These are phyloP conservation scores for Scaeva pyrastri DNA, from an alignment of 2,888 invertebrate genomes.

Conservation along the genomic window DNA sequence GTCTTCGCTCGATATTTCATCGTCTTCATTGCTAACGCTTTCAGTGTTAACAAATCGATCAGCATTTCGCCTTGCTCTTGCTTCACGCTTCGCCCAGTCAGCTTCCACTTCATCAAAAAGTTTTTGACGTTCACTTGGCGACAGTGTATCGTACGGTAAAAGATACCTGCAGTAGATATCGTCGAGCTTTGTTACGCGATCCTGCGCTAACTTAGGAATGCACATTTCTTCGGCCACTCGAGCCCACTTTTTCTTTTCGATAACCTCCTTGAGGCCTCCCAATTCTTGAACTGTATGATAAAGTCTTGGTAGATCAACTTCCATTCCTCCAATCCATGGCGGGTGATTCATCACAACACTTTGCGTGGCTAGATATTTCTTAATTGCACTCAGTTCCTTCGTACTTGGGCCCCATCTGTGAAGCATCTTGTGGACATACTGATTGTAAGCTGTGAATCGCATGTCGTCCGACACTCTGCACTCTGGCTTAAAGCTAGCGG, in stretches of 20 bases:
- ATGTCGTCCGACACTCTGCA: slow-evolving; percentile 93
- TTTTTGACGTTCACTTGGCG: slow-evolving; percentile 90
- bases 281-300: slow-evolving; percentile 93
- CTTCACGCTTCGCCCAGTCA: slow-evolving; percentile 89
- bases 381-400: slow-evolving; percentile 93
- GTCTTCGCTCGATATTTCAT: slow-evolving; percentile 84
- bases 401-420: slow-evolving; percentile 95
- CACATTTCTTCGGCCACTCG: slow-evolving; percentile 95
- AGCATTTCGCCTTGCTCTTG: slow-evolving; percentile 84
- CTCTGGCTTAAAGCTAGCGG: slow-evolving; percentile 90
- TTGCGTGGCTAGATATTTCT: slow-evolving; percentile 91
- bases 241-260: slow-evolving; percentile 94
- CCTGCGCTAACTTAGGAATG: slow-evolving; percentile 91
- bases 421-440: slow-evolving; percentile 94
- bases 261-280: slow-evolving; percentile 94
- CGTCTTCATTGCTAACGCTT: slow-evolving; percentile 84
- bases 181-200: slow-evolving; percentile 92
- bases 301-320: slow-evolving; percentile 93
- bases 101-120: slow-evolving; percentile 90
- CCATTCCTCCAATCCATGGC: slow-evolving; percentile 95
- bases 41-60: slow-evolving; percentile 83
- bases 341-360: slow-evolving; percentile 90
- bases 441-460: slow-evolving; percentile 94
- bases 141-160: slow-evolving; percentile 93
- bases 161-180: slow-evolving; percentile 96